A percentile compares a stretch with the other conserved stretches of the same genome.
phyloP scores from a whole-genome alignment of 2,113 vertebrate genomes.

The Seriola dumerili region DNA sequence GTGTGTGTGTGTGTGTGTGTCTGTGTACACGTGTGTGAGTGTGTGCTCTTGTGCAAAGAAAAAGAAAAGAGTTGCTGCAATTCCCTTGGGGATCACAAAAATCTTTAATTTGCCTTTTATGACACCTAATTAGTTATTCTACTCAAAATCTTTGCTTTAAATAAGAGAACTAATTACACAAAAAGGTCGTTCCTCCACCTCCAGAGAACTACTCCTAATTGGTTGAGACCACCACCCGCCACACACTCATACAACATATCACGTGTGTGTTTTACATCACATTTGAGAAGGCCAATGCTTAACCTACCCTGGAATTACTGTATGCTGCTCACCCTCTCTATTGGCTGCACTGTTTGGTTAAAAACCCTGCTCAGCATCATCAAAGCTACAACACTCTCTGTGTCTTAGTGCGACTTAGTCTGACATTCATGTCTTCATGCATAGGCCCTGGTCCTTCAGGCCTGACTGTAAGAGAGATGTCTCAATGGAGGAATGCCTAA shows the following conservation, averaged over 20 bases:
- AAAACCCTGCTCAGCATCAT: constrained; percentile 59
- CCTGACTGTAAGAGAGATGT: constrained; percentile 36
- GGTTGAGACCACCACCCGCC: constrained; percentile 85
- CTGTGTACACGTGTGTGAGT: constrained; percentile 14
- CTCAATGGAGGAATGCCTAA: constrained; percentile 48
- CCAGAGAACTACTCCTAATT: constrained; percentile 89
- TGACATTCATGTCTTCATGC: constrained; percentile 53
- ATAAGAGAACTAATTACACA: constrained; percentile 95
- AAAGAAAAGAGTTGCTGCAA: constrained; percentile 83
- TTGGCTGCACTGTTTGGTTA: constrained; percentile 40
- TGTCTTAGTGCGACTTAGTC: constrained; percentile 48
- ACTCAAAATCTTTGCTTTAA: constrained; percentile 95
- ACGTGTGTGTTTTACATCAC: constrained; percentile 86
- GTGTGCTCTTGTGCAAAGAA: constrained; percentile 56
- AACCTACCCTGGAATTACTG: constrained; percentile 77
- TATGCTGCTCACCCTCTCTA: constrained; percentile 27
- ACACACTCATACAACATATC: constrained; percentile 80
- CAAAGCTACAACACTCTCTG: constrained; percentile 54
- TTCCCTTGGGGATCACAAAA: constrained; percentile 87
- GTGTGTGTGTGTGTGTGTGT: constrained; percentile 48
- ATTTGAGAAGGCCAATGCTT: constrained; percentile 84
- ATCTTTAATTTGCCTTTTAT: constrained; percentile 95
- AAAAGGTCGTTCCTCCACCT: constrained; percentile 91
- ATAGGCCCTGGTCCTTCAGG: constrained; percentile 47
- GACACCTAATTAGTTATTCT: constrained; percentile 96